Percentiles rank a stretch among this genome's conserved stretches.
phyloP scores from a whole-genome alignment of 1,140 invertebrate species.

The Cotesia chilonis region DNA sequence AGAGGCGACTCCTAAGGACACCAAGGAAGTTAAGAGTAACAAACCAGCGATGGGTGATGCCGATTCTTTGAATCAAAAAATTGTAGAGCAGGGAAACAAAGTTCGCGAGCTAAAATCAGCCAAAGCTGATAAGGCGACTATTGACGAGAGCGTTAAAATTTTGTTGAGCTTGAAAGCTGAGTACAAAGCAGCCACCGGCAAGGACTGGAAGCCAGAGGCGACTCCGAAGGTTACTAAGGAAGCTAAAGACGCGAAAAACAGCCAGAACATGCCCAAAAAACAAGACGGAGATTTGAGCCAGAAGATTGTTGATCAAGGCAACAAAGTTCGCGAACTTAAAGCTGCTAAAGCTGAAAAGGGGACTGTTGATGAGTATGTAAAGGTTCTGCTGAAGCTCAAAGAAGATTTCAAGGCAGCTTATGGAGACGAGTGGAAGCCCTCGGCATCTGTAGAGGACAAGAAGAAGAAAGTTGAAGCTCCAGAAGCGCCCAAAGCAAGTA shows the following conservation, averaged over 20 bases:
- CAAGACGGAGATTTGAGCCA: constrained; percentile 37
- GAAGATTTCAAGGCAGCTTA: constrained; percentile 79
- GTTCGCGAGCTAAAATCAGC: constrained; percentile 62
- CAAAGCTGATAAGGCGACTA: constrained; percentile 57
- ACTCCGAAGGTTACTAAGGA: no score
- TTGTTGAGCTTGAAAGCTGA: constrained; percentile 80
- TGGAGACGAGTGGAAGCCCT: constrained; percentile 65
- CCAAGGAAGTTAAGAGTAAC: constrained; percentile 60
- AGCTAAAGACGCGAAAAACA: not conserved
- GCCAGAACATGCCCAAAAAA: not conserved
- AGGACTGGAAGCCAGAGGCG: constrained; percentile 33
- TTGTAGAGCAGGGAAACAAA: constrained; percentile 47
- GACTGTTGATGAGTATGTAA: constrained; percentile 47
- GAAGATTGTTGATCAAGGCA: constrained; percentile 46
- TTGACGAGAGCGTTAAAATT: constrained; percentile 50
- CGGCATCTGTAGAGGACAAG: constrained; percentile 54
- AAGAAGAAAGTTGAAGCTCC: constrained; percentile 69
- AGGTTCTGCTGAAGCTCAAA: constrained; percentile 77
- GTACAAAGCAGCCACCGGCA: constrained; percentile 79
- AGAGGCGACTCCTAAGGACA: not conserved
- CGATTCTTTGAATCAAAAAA: constrained; percentile 40
- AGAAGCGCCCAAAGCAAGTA: constrained; percentile 69
- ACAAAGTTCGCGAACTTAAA: constrained; percentile 62
- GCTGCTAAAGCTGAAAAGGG: constrained; percentile 58
- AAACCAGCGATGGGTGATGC: no score